phyloP scores from a whole-genome alignment of 2,797 vertebrate genomes.

The Sarcophilus harrisii region DNA sequence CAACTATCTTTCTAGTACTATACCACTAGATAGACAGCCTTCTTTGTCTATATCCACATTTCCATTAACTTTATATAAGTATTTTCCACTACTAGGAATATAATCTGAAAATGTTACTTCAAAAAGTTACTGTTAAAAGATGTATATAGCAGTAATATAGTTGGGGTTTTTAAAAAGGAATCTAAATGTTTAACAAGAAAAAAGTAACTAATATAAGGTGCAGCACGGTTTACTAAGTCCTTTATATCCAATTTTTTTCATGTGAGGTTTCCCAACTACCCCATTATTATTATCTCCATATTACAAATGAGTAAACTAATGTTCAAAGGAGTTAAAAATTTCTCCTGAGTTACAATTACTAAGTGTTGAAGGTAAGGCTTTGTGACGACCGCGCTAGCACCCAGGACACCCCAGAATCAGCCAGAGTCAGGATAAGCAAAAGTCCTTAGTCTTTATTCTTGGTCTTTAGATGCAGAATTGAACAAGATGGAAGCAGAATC shows the following conservation, averaged over 20 bases:
- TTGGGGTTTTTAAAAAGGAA: neutral
- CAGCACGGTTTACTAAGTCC: neutral
- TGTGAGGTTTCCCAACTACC: neutral
- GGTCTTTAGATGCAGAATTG: no score
- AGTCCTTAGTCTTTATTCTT: no score
- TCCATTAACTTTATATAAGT: neutral
- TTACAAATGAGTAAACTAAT: neutral
- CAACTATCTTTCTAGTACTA: neutral
- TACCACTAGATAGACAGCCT: neutral
- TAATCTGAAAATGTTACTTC: neutral
- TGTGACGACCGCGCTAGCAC: no score
- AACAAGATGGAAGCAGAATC: no score
- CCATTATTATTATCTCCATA: neutral
- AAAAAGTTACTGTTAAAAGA: neutral
- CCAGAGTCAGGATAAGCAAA: no score
- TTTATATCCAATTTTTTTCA: neutral
- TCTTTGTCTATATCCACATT: neutral
- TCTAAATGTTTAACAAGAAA: neutral
- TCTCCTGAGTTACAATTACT: neutral
- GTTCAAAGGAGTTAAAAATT: neutral
- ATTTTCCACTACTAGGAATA: neutral
- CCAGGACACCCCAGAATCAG: no score
- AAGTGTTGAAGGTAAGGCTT: neutral
- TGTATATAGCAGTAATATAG: neutral
- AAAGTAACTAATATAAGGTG: neutral